phyloP scores from a whole-genome alignment of 1,140 invertebrate species.

The Aphelinus certus region DNA sequence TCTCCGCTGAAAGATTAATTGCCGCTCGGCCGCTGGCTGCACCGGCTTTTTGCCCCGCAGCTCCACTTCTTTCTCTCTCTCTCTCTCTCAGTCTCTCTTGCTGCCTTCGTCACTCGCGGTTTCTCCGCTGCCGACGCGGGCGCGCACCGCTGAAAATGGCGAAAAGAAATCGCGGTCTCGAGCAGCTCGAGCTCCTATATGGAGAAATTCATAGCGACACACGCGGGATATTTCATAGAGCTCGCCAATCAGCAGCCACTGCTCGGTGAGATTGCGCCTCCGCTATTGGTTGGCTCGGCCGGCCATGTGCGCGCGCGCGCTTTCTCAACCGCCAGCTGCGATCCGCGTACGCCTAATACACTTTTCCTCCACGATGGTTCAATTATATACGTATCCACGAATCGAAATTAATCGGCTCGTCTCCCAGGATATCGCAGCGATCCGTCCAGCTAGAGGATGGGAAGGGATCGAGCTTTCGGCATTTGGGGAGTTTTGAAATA shows the following conservation, averaged over 20 bases:
- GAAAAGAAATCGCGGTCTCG: slow-evolving; percentile 32
- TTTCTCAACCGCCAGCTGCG: neutral
- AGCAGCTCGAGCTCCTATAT: neutral
- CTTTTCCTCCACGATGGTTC: too few species aligned
- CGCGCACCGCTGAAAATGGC: slow-evolving; percentile 25
- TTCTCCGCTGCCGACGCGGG: slow-evolving; percentile 1
- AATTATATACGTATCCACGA: too few species aligned
- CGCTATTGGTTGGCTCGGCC: neutral
- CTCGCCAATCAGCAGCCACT: too few species aligned
- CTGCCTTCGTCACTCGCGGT: neutral
- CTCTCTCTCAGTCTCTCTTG: neutral
- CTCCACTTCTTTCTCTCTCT: neutral
- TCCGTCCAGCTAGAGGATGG: too few species aligned
- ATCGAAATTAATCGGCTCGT: too few species aligned
- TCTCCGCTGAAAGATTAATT: slow-evolving; percentile 35
- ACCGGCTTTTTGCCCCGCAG: neutral
- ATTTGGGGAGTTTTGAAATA: too few species aligned
- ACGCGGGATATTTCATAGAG: neutral
- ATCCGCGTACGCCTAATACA: too few species aligned
- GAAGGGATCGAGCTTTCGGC: neutral
- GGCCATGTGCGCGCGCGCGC: neutral
- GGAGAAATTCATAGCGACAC: slow-evolving; percentile 26
- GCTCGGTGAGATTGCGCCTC: neutral
- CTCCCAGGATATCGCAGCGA: too few species aligned
- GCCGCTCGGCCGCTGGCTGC: slow-evolving; percentile 7